Base-by-base conservation (phyloP, 1,140 invertebrate genomes). In the Tetramorium alpestre region DNA sequence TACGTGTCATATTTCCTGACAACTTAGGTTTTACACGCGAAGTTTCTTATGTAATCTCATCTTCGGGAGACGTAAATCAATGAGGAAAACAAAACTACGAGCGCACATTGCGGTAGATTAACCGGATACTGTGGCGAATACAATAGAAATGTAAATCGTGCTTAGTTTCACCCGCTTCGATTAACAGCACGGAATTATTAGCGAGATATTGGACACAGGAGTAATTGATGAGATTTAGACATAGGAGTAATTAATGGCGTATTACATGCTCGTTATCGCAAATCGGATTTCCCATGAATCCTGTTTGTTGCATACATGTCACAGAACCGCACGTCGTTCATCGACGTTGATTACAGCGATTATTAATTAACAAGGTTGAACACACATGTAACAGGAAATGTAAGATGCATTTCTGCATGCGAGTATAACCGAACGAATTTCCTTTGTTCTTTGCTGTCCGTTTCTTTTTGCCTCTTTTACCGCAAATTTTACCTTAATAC, bases 41-140 rank as follows among this genome's bases (percentile, higher is more conserved):
- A 22, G 5, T n/a, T 58, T 72, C 41, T 84, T 84, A 73, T 2
- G 22, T 84, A 84, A 84, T 73, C 47, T 22, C 4, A 22, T 18
- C n/a, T 69, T 33, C 33, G 3, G 22, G 13, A 60, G 0, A 67
- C 4, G 16, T 28, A 2, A 25, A 69, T 13, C 13, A 4, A 60
- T 13, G 2, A 75, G 22, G 33, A 73, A 60, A 6, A 56, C 3
- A 25, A 76, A 47, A 65, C 2, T 41, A 13, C 0, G 6, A 1
- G 6, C 41, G 16, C n/a, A 13, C 13, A n/a, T 16, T 81, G 10
- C 10, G 16, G 38, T 28, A 1, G 22, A 73, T 82, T 70, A 58
- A 58, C 0, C 41, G 1, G 6, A 70, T 70, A 72, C 33, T 6
- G 4, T 22, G 11, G 18, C 41, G 25, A 65, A 65, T 18, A 58